Evolutionary conservation across 1,140 invertebrate species (phyloP).

Genomic region (Zaprionus capensis): DNA sequence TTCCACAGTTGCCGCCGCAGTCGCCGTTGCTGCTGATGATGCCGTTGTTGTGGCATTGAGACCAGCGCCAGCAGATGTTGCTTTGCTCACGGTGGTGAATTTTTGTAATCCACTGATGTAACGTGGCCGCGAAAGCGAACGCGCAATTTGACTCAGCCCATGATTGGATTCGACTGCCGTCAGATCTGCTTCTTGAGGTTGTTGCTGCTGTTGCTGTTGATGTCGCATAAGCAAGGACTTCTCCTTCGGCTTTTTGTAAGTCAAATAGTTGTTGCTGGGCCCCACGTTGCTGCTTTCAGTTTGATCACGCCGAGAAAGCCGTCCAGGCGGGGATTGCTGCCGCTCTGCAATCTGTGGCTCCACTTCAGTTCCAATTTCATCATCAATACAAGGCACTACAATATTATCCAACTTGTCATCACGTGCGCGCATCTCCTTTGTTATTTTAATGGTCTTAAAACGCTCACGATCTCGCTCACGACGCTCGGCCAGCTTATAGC

Average conservation of each 20-base stretch:
- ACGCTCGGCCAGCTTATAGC: conserved; percentile 68
- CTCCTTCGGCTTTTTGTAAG: conserved; percentile 79
- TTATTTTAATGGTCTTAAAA: conserved; percentile 83
- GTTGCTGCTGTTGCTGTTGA: conserved; percentile 41
- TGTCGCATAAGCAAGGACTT: conserved; percentile 47
- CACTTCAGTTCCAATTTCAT: conserved; percentile 16
- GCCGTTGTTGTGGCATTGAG: conserved; percentile 53
- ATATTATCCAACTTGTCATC: conserved; percentile 55
- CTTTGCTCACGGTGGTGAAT: conserved; percentile 71
- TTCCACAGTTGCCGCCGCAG: conserved; percentile 26
- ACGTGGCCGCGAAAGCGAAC: conserved; percentile 77
- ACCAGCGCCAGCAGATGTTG: conserved; percentile 72
- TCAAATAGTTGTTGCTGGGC: conserved; percentile 66
- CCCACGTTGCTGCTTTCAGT: conserved; percentile 22
- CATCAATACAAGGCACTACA: conserved; percentile 43
- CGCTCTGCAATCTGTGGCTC: conserved; percentile 11
- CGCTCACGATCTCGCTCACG: conserved; percentile 78
- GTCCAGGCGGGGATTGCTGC: conserved; percentile 40
- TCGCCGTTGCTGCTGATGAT: conserved; percentile 7
- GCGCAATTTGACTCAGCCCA: conserved; percentile 34
- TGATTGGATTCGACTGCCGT: conserved; percentile 7
- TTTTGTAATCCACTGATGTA: conserved; percentile 78
- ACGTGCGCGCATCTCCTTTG: conserved; percentile 59
- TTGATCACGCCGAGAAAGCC: conserved; percentile 65
- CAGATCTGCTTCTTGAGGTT: conserved; percentile 17